These are phyloP conservation scores for Aphaenogaster rudis DNA, from an alignment of 1,140 invertebrate species.

Conservation along the genomic window DNA sequence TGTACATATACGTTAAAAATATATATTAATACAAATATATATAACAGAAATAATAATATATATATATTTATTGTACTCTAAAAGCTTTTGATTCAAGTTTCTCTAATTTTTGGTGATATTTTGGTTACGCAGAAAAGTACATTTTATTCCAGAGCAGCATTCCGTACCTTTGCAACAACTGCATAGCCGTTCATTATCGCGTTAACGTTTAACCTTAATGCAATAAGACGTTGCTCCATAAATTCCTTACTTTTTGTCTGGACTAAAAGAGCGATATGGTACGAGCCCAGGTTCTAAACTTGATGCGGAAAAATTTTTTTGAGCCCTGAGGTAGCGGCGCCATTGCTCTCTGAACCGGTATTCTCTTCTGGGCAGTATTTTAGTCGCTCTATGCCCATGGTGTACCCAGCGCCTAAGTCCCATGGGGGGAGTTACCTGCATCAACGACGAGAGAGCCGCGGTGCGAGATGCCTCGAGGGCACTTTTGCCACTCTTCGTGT, in stretches of 20 bases:
- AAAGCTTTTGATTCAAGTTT: not conserved
- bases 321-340: slow-evolving; percentile 75
- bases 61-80: too few species aligned
- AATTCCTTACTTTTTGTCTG: slow-evolving; percentile 23
- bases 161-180: not conserved
- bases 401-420: slow-evolving; percentile 72
- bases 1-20: too few species aligned
- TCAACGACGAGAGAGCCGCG: slow-evolving; percentile 72
- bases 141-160: not conserved
- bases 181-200: slow-evolving; percentile 7
- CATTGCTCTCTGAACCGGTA: slow-evolving; percentile 81
- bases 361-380: slow-evolving; percentile 81
- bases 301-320: slow-evolving; percentile 68
- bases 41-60: too few species aligned
- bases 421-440: slow-evolving; percentile 76
- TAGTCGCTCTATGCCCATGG: slow-evolving; percentile 74
- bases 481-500: slow-evolving; percentile 82
- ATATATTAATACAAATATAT: too few species aligned
- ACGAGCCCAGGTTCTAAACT: not conserved
- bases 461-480: slow-evolving; percentile 80
- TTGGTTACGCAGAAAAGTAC: not conserved
- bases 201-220: not conserved
- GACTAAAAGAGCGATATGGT: not conserved
- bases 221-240: slow-evolving; percentile 38
- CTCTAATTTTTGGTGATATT: not conserved